Base-by-base conservation (phyloP, 2,888 invertebrate species). In the Lutraria lutraria region DNA sequence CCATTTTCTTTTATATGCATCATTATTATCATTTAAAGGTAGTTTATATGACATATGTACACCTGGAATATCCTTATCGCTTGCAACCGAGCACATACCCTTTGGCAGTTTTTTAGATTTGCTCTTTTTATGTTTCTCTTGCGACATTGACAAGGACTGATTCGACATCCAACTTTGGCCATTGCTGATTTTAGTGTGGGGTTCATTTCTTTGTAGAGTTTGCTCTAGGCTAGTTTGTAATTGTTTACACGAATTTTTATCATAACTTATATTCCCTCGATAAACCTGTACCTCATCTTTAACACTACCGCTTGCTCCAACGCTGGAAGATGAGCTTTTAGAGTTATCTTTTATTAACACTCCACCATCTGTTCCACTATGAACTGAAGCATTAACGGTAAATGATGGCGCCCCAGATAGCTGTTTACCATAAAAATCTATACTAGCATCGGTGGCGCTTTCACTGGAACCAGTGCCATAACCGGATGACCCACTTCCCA, bases 401-500 rank as follows among this genome's bases (percentile, higher is more conserved):
- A 79, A 56, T 10, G 87, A 83, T 1, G 83, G 83, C 19, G 80
- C 76, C 12, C 52, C 29, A 19, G 29, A 79, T 31, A 53, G 34
- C 31, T 88, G 83, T 56, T 87, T 87, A 60, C 43, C 25, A 34
- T 31, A 79, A 43, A 53, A 86, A 56, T 63, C 83, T 4, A 83
- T 60, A 2, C 79, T 54, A 0, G 87, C 84, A n/a, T 63, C 83
- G 21, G 72, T 63, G 13, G 87, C 63, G 63, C 60, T 63, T 15
- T 43, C 80, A 12, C 52, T 56, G 6, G 83, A 79, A 8, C 56
- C 82, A 21, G 81, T 43, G 31, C 31, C 16, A 43, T 43, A 52
- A 13, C 86, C 86, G 2, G n/a, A 79, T 0, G 94, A 94, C 2
- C 85, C 85, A 81, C 94, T 94, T 13, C 94, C 94, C 0, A 95